These are phyloP conservation scores for Tineola bisselliella DNA, from an alignment of 2,888 invertebrate species.

Conservation along the genomic window DNA sequence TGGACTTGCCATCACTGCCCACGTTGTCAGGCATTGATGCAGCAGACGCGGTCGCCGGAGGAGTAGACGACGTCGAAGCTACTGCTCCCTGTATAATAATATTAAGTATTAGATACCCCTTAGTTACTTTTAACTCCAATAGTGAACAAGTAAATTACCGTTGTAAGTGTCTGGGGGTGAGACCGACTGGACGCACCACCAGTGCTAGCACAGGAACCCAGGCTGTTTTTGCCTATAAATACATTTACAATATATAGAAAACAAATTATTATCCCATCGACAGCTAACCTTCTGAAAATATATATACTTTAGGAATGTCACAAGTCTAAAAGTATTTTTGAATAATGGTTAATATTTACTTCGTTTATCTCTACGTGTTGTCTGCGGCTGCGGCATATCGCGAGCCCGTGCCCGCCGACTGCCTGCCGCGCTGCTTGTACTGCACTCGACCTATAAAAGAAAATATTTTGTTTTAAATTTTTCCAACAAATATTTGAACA, in stretches of 20 bases:
- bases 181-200: conserved; percentile 64
- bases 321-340: background rate
- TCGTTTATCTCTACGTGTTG: conserved; percentile 59
- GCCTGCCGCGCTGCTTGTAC: conserved; percentile 47
- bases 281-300: too few species aligned
- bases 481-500: too few species aligned
- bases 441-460: conserved; percentile 46
- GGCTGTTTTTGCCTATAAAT: conserved; percentile 65
- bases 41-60: conserved; percentile 53
- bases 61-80: conserved; percentile 59
- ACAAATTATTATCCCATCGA: too few species aligned
- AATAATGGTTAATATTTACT: conserved; percentile 25
- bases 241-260: too few species aligned
- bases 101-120: background rate
- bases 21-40: conserved; percentile 58
- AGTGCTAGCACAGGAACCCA: conserved; percentile 75
- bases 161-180: conserved; percentile 58
- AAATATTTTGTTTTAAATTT: conserved; percentile 17
- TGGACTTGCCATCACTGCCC: conserved; percentile 52
- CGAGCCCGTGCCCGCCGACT: conserved; percentile 73
- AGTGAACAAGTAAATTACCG: conserved; percentile 31
- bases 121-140: background rate
- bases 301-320: background rate
- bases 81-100: conserved; percentile 45
- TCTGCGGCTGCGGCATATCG: conserved; percentile 68